Base-by-base conservation (phyloP, 2,797 vertebrate genomes). In the Sandelia bainsii region DNA sequence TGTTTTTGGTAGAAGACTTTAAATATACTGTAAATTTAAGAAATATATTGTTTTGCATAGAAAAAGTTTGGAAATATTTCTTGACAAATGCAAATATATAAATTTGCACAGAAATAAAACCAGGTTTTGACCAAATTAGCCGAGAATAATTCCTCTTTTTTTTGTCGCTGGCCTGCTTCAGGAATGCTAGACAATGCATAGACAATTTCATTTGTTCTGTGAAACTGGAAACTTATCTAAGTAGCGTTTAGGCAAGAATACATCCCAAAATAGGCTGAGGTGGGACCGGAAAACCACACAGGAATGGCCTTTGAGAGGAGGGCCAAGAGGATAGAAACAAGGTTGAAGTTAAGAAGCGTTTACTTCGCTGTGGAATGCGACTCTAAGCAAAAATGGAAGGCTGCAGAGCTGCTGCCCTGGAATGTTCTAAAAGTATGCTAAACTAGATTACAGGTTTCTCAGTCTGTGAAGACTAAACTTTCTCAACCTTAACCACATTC, bases 171-270 rank as follows among this genome's bases (percentile, higher is more conserved):
- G 75, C 75, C 56, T 57, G 49, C 78, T 48, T 77, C 53, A 79
- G 86, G 93, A 94, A 94, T 93, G 91, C 84, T 86, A n/a, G n/a
- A n/a, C n/a, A n/a, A n/a, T n/a, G 80, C 67, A 22, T 59, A 73
- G 62, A 88, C 75, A 75, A 54, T 93, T 93, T 90, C 75, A 90
- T 94, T 91, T 85, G 67, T 84, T 86, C 86, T 79, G 84, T 82
- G 81, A 91, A 92, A 91, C 76, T 88, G 85, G 79, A 54, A 56
- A 84, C 76, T 78, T 32, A 27, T 80, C 68, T 88, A 91, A 93
- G 80, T 88, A 89, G 81, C 75, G 80, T 79, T 87, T 89, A 72
- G 85, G 49, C 82, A 87, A 88, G 83, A 87, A 82, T 75, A 66
- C 62, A 63, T 88, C 85, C 89, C 81, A 89, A 89, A 94, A 93